Evolutionary conservation across 92 coral and sea anemone species (phyloP), one percentile per base, ranked within the genome.

Genomic region (Epizoanthus stellaris): DNA sequence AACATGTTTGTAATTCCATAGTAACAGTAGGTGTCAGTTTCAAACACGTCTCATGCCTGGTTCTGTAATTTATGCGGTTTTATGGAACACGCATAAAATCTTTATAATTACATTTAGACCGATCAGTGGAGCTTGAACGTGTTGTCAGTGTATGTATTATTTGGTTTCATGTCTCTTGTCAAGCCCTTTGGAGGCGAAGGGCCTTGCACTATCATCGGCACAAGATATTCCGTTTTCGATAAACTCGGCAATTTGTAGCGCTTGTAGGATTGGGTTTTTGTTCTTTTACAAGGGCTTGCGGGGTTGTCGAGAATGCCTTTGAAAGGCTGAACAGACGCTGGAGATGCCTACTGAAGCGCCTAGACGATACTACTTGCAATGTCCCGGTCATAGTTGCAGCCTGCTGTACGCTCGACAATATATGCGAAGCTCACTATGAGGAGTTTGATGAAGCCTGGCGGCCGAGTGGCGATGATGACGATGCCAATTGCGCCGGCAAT

Each of bases 321-420:
- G 87, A 83, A 15, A 62, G 76, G 56, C 81, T 87, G 63, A 87
- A 87, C 38, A 82, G 91, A 20, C 79, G 84, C 74, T 87, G 87
- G 79, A 74, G 91, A 16, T 72, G 75, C 70, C 66, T 87, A 34
- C 86, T 74, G 47, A 87, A 82, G 87, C 65, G 70, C 70, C 64
- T 75, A 72, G 89, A 88, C 49, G 52, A 25, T 6, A 72, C 36
- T 23, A 88, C 84, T 34, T 45, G 58, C 34, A 79, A 36, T 36
- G 90, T 87, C 7, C 86, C 90, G 23, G 13, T 49, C 23, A 53
- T 49, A 57, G 82, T 88, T 14, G 75, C 59, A 56, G 87, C 84
- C 7, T 88, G 84, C 70, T 88, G 87, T 56, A 82, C 70, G 42
- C 87, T 88, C 34, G 85, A 82, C 42, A 88, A 74, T 58, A 80